Percentiles rank a stretch among this genome's conserved stretches.
Evolutionary conservation across 1,140 invertebrate genomes (phyloP).

Genomic region (Eufriesea mexicana): DNA sequence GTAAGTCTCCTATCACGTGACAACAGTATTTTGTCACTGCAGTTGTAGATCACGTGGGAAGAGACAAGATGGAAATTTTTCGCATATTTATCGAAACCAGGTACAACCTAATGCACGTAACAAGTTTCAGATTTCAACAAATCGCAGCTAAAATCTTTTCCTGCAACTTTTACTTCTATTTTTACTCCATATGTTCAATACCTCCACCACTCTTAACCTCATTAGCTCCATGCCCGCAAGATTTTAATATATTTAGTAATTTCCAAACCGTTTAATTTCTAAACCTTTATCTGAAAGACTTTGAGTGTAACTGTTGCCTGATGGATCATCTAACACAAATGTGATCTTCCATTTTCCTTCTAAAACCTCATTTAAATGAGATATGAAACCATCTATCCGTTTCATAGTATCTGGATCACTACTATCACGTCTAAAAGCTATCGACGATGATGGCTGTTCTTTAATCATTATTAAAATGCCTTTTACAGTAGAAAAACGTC

Average conservation of each 20-base stretch:
- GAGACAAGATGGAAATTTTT: no score
- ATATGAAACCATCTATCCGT: slow-evolving; percentile 86
- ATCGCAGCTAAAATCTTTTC: no score
- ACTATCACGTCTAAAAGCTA: slow-evolving; percentile 89
- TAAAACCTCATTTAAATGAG: slow-evolving; percentile 88
- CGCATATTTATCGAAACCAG: no score
- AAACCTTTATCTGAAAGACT: slow-evolving; percentile 89
- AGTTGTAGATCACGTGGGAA: no score
- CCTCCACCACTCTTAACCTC: no score
- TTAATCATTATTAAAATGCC: slow-evolving; percentile 88
- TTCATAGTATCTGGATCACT: slow-evolving; percentile 82
- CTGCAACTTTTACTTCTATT: no score
- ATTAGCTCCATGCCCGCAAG: no score
- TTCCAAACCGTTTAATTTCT: slow-evolving; percentile 88
- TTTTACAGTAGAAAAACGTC: slow-evolving; percentile 98
- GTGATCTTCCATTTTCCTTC: slow-evolving; percentile 86
- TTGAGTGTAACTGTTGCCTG: slow-evolving; percentile 98
- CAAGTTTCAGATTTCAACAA: no score
- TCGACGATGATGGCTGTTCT: slow-evolving; percentile 87
- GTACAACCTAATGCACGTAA: no score
- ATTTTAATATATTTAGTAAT: slow-evolving; percentile 93
- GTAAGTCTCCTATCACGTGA: no score
- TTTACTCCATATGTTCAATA: no score
- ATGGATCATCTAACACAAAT: slow-evolving; percentile 96
- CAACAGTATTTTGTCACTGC: no score